Conservation (phyloP, 2,888 invertebrate genomes). For the Creontiades dilutus region DNA sequence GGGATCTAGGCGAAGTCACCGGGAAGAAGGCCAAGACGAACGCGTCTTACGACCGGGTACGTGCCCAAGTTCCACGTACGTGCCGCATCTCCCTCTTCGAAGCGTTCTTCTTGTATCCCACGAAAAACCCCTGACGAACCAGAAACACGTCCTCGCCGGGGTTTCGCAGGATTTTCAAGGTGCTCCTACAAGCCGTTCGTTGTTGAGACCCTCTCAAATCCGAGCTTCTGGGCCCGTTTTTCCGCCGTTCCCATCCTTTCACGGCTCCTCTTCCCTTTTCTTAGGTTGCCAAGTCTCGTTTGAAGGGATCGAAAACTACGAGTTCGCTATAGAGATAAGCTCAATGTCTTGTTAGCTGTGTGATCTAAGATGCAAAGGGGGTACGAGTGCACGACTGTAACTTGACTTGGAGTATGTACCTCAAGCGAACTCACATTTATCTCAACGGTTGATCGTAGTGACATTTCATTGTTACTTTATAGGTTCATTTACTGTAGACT, state of each 20-base stretch:
- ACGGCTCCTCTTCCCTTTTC: constrained; percentile 7
- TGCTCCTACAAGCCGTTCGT: constrained; percentile 1
- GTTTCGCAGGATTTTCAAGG: constrained; percentile 6
- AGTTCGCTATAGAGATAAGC: background rate
- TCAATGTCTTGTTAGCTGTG: background rate
- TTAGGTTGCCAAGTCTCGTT: background rate
- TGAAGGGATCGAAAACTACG: background rate
- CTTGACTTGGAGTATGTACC: background rate
- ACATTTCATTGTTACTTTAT: constrained; percentile 17
- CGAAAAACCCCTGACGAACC: constrained; percentile 3
- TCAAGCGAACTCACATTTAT: background rate
- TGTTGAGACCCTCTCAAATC: constrained; percentile 26
- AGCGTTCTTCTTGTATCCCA: constrained; percentile 16
- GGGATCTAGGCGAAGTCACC: constrained; percentile 39
- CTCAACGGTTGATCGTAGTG: background rate
- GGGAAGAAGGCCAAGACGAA: background rate
- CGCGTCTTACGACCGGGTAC: constrained; percentile 12
- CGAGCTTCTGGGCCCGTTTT: background rate
- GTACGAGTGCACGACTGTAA: background rate
- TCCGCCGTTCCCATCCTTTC: constrained; percentile 21
- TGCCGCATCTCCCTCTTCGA: constrained; percentile 3
- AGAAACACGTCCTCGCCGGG: background rate
- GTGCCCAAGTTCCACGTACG: constrained; percentile 24
- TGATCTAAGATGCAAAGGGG: background rate
- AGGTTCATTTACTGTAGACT: background rate